Conservation (phyloP, 2,888 invertebrate species). For the Patella ulyssiponensis region DNA sequence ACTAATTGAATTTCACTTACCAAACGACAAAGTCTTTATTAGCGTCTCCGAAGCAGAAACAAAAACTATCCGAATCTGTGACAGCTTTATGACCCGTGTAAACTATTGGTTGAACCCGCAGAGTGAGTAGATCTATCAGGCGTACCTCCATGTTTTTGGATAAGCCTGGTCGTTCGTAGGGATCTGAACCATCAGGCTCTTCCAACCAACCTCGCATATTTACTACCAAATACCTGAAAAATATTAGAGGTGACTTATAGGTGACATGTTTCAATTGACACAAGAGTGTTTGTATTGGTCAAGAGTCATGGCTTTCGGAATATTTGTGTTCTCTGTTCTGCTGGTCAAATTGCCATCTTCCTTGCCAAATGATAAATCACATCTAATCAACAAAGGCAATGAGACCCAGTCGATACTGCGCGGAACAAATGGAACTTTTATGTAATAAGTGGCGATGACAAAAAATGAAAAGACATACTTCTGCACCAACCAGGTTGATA, state of each 20-base stretch:
- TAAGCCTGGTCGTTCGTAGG: not conserved
- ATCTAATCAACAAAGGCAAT: too few species aligned
- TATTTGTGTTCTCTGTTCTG: too few species aligned
- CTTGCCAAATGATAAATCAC: too few species aligned
- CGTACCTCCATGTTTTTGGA: constrained; percentile 3
- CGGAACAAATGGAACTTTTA: too few species aligned
- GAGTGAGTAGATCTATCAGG: not conserved
- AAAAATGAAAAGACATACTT: too few species aligned
- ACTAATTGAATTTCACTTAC: not conserved
- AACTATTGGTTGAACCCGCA: not conserved
- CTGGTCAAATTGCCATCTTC: too few species aligned
- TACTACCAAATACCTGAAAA: not conserved
- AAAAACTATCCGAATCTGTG: not conserved
- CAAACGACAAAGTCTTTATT: constrained; percentile 7
- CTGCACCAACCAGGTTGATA: too few species aligned
- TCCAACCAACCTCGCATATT: not conserved
- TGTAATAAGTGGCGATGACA: too few species aligned
- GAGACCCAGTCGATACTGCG: too few species aligned
- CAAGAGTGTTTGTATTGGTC: too few species aligned
- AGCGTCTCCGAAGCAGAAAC: constrained; percentile 4
- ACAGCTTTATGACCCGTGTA: constrained; percentile 2
- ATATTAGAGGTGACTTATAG: not conserved
- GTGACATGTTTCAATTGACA: too few species aligned
- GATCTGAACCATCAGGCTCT: constrained; percentile 2
- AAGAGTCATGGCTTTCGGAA: too few species aligned